These are phyloP conservation scores for Alexandromys oeconomus DNA, from an alignment of 2,797 vertebrate genomes.

Conservation along the genomic window DNA sequence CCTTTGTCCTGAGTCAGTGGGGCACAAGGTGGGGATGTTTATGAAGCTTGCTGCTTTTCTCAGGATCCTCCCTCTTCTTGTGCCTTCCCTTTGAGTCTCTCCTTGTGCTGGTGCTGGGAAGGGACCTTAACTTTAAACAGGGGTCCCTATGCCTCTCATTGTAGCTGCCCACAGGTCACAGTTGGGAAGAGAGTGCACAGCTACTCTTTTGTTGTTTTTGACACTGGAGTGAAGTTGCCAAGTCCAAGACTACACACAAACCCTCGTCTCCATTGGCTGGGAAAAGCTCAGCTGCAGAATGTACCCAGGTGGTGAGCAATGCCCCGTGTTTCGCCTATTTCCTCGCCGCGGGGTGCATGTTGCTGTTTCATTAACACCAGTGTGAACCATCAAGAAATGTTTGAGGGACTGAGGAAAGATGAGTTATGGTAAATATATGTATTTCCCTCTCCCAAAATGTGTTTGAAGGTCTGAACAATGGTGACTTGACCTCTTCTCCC, in stretches of 20 bases:
- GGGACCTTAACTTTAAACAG: neutral
- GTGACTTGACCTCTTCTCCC: neutral
- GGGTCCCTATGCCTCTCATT: neutral
- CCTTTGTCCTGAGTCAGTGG: neutral
- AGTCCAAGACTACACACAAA: neutral
- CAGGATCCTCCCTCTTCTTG: neutral
- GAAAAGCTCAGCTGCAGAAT: constrained; percentile 15
- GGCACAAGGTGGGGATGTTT: neutral
- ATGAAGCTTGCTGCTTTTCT: rapidly evolving
- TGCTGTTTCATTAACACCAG: constrained; percentile 26
- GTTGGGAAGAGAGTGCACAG: neutral
- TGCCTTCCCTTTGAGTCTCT: neutral
- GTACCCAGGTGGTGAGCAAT: neutral
- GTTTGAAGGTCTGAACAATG: neutral
- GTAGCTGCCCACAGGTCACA: neutral
- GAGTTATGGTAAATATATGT: neutral
- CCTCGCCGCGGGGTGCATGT: constrained; percentile 22
- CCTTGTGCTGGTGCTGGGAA: neutral
- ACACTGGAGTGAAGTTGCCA: neutral
- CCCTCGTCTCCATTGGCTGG: neutral
- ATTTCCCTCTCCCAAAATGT: no score
- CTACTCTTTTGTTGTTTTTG: neutral
- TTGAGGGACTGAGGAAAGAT: constrained; percentile 7
- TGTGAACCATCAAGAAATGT: neutral
- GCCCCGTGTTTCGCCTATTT: neutral